phyloP scores from a whole-genome alignment of 2,888 invertebrate species.

The Mechanitis messenoides region DNA sequence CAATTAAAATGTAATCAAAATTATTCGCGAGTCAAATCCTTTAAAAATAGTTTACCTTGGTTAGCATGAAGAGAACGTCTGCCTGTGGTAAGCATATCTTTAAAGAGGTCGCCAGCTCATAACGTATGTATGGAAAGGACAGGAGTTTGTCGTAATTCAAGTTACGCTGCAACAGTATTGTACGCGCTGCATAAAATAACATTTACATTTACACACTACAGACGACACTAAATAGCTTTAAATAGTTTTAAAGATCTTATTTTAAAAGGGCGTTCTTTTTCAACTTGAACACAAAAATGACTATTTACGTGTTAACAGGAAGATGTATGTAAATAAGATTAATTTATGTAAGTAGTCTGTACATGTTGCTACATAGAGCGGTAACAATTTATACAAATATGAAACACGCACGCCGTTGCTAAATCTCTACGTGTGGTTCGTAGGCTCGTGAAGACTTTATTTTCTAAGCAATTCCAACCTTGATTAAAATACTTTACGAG shows the following conservation, averaged over 20 bases:
- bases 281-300: too few relatives aligned
- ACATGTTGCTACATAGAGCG: background rate
- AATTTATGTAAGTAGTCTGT: slow-evolving; percentile 1
- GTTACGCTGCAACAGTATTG: too few relatives aligned
- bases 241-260: too few relatives aligned
- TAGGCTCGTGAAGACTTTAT: slow-evolving; percentile 18
- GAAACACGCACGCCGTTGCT: slow-evolving; percentile 2
- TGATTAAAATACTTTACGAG: slow-evolving; percentile 36
- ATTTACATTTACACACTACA: too few relatives aligned
- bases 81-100: background rate
- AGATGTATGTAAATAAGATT: background rate
- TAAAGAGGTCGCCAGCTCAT: slow-evolving; percentile 6
- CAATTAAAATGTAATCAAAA: too few relatives aligned
- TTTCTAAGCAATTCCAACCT: slow-evolving; percentile 29
- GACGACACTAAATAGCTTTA: too few relatives aligned
- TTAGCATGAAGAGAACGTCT: slow-evolving; percentile 8
- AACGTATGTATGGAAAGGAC: slow-evolving; percentile 3
- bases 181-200: too few relatives aligned
- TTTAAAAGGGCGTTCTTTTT: too few relatives aligned
- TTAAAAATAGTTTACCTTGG: slow-evolving; percentile 7
- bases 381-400: slow-evolving; percentile 4
- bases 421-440: slow-evolving; percentile 1
- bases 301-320: background rate
- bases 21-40: background rate
- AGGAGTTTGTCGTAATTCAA: background rate